Base-by-base conservation (phyloP, 2,888 invertebrate genomes). In the Caenorhabditis sp. region DNA sequence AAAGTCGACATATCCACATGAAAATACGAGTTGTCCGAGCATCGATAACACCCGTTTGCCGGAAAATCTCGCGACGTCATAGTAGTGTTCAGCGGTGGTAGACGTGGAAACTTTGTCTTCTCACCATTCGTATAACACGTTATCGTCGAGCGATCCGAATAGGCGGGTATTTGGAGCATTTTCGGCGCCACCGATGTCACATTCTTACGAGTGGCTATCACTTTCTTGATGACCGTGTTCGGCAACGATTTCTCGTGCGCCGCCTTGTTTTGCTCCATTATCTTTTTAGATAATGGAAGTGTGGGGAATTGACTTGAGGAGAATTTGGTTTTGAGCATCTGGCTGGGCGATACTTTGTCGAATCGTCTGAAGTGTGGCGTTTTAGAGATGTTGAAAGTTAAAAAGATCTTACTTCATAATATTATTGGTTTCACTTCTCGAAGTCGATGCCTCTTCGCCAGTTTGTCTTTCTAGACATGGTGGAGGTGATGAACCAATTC, bases 191-290 rank as follows among this genome's bases (percentile, higher is more conserved):
- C 62, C 0, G 68, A 43, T 43, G 43, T 14, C 43, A 36, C 14
- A 25, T 56, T 68, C 20, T 68, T 31, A 10, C 31, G 31, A 4
- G 31, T 31, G 5, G 31, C 31, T 3, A 43, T 43, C 10, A 59
- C 21, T 50, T 56, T 38, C 14, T 54, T 68, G 25, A 73, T 59
- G 5, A 63, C 54, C 1, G 65, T 60, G 21, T 73, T 59, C 38
- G 27, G 65, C 2, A 67, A 60, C 61, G 67, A 67, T 38, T 61
- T 64, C 0, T 67, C 23, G 14, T 43, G 43, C 1, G 68, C 73
- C 25, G 62, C 73, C 20, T 68, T 73, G 23, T 73, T 68, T 7
- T 59, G 61, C 36, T 68, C 73, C 73, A 73, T 73, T 36, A 73
- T 73, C 5, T 68, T 68, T 31, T 68, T 73, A 0, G 73, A 65